Percentiles rank a stretch among this genome's conserved stretches.
These are phyloP conservation scores for Nannoperca australis DNA, from an alignment of 2,797 vertebrate genomes.

Conservation along the genomic window DNA sequence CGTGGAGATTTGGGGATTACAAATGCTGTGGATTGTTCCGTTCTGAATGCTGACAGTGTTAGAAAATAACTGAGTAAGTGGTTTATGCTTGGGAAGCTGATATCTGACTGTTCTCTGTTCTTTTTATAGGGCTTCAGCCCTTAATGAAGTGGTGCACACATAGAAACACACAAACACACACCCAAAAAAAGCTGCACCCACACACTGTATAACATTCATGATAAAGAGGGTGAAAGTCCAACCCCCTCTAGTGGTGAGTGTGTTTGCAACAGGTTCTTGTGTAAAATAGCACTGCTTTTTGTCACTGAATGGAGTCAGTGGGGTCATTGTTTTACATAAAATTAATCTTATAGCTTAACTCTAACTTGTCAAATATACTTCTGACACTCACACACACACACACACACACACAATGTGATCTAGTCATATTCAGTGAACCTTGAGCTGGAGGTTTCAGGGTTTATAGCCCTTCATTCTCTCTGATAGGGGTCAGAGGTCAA, in stretches of 20 bases:
- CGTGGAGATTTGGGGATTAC: conserved; percentile 75
- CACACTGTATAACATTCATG: conserved; percentile 47
- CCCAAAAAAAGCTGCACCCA: conserved; percentile 31
- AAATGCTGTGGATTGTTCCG: conserved; percentile 69
- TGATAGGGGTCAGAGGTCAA: conserved; percentile 78
- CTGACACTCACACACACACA: conserved; percentile 36
- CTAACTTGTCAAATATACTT: conserved; percentile 13
- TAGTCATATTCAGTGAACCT: conserved; percentile 73
- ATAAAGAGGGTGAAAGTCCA: conserved; percentile 63
- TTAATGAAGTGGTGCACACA: conserved; percentile 63
- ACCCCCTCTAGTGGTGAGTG: conserved; percentile 39
- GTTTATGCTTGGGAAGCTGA: conserved; percentile 79
- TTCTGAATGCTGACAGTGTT: conserved; percentile 74
- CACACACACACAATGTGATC: conserved; percentile 68
- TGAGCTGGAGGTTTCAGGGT: conserved; percentile 77
- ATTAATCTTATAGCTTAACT: conserved; percentile 57
- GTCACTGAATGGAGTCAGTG: conserved; percentile 36
- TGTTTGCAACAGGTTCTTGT: conserved; percentile 38
- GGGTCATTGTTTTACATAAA: conserved; percentile 46
- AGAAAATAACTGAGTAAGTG: conserved; percentile 80
- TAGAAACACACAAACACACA: conserved; percentile 27
- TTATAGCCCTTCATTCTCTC: conserved; percentile 74
- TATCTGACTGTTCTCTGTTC: conserved; percentile 81
- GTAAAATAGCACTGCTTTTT: conserved; percentile 26
- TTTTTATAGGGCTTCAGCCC: conserved; percentile 58